Evolutionary conservation across 1,140 invertebrate genomes (phyloP), one percentile per base, ranked within the genome.

Genomic region (Melitaea cinxia): DNA sequence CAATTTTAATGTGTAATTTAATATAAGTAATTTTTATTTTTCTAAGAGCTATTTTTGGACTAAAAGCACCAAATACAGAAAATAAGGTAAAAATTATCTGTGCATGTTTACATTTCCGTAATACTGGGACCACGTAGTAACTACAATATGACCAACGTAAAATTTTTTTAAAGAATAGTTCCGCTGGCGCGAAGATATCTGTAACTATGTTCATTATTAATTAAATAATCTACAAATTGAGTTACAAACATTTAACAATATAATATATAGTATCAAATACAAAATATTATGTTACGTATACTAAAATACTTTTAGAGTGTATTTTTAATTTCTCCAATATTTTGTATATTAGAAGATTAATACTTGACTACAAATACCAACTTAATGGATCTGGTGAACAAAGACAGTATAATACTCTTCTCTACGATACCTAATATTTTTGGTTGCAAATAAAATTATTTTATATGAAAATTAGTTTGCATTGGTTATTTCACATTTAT

Each of bases 91-190:
- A 83, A 82, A 83, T 77, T 82, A 82, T 83, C 76, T 80, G 73
- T 82, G 76, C 81, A 88, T 90, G 85, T 88, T 90, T 88, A 90
- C 85, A 86, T 88, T 87, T 83, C 82, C 77, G 78, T 78, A 83
- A 77, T 80, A 80, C 82, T 77, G 78, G 83, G 82, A 90, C 87
- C 88, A 90, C 88, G 88, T 90, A 88, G 85, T 85, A 86, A 82
- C 67, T 74, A 79, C 88, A 86, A 72, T 72, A 35, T 24, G 81
- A 68, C 83, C 88, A 90, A 88, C 82, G 63, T 77, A 47, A 73
- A 58, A 73, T 55, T 10, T 53, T 17, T 24, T 72, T 56, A 64
- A 73, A 75, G 75, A 72, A 70, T 73, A 80, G 72, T 87, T 88
- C 84, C 88, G 83, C 80, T 88, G 83, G 84, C 86, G 86, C 83